Percentiles rank a stretch among this genome's conserved stretches.
phyloP scores from a whole-genome alignment of 2,113 vertebrate species.

The Poeciliopsis retropinna region DNA sequence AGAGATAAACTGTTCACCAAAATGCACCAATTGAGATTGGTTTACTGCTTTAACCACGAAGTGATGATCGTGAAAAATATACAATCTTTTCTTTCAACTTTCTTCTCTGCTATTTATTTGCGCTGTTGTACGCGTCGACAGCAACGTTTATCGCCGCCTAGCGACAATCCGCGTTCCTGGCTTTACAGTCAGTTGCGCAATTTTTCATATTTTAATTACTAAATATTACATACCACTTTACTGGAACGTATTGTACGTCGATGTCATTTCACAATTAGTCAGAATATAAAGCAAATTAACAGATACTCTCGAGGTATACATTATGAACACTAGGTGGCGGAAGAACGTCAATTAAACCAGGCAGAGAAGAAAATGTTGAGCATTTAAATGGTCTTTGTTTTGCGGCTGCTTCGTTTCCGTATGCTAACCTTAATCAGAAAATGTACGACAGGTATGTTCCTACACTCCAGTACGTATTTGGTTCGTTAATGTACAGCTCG shows the following conservation, averaged over 20 bases:
- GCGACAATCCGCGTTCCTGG: neutral
- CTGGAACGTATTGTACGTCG: neutral
- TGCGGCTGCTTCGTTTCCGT: constrained; percentile 38
- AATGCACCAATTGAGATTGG: neutral
- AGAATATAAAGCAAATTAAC: neutral
- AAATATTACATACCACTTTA: neutral
- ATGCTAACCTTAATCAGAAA: constrained; percentile 54
- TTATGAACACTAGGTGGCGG: constrained; percentile 29
- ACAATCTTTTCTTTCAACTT: constrained; percentile 10
- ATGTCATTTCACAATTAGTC: neutral
- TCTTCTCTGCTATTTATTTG: constrained; percentile 26
- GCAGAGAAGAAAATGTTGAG: neutral
- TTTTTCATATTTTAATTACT: neutral
- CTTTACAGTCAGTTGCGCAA: neutral
- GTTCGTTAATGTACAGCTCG: neutral
- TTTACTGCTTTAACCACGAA: neutral
- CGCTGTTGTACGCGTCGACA: neutral
- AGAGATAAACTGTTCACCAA: neutral
- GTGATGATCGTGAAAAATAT: neutral
- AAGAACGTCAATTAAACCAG: neutral
- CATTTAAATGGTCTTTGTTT: constrained; percentile 77
- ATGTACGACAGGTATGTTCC: constrained; percentile 76
- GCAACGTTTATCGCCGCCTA: neutral
- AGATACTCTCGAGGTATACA: neutral
- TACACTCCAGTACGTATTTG: neutral